Evolutionary conservation across 2,113 vertebrate species (phyloP).

Genomic region (Spheniscus mendiculus): DNA sequence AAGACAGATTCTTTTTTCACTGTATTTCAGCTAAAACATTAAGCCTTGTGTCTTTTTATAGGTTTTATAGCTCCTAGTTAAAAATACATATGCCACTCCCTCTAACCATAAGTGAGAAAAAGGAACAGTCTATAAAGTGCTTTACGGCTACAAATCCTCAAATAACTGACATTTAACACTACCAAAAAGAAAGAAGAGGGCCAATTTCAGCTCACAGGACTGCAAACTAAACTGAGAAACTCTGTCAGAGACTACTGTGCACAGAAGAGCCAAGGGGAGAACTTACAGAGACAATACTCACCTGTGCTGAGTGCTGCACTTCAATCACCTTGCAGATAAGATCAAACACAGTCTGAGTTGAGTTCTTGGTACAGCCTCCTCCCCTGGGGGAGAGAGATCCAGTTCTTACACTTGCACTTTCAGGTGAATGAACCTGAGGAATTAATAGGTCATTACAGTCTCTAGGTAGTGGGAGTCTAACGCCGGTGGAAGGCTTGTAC

Average conservation of each 20-base stretch:
- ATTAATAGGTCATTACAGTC: not conserved
- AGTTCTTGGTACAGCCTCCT: not conserved
- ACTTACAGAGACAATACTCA: not conserved
- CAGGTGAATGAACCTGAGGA: not conserved
- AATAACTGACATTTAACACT: constrained; percentile 8
- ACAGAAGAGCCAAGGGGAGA: not conserved
- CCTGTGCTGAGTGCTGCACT: not conserved
- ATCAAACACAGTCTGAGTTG: not conserved
- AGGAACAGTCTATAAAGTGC: not conserved
- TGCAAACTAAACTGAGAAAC: not conserved
- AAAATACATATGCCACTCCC: constrained; percentile 14
- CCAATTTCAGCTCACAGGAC: not conserved
- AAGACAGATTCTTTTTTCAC: not conserved
- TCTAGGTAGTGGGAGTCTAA: not conserved
- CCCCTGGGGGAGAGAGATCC: not conserved
- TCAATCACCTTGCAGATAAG: not conserved
- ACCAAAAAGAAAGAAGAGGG: not conserved
- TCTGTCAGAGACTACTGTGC: not conserved
- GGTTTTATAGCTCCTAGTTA: not conserved
- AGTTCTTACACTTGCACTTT: not conserved
- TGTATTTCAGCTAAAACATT: not conserved
- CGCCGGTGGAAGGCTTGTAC: not conserved
- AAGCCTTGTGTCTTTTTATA: not conserved
- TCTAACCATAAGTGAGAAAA: not conserved
- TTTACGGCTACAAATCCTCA: not conserved